Evolutionary conservation across 64 coral and sea anemone species (phyloP).

Genomic region (Montipora foliosa): DNA sequence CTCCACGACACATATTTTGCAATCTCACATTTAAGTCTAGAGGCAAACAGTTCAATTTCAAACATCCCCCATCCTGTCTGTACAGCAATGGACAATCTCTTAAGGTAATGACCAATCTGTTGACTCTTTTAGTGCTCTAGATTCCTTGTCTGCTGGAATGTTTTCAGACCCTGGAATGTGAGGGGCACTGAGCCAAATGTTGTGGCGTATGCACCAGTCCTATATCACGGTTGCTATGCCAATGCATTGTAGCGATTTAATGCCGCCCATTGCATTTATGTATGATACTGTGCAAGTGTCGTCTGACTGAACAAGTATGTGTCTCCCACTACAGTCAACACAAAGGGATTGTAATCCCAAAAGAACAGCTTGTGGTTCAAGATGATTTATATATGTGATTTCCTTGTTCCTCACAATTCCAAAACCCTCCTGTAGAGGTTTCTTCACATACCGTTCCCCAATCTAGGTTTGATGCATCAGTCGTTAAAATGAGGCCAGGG

Average conservation of each 20-base stretch:
- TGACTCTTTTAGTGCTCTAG: not conserved
- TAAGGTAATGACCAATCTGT: slow-evolving; percentile 47
- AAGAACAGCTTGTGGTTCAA: slow-evolving; percentile 45
- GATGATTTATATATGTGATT: slow-evolving; percentile 11
- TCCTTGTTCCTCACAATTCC: slow-evolving; percentile 21
- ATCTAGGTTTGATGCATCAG: slow-evolving; percentile 32
- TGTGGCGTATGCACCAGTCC: slow-evolving; percentile 18
- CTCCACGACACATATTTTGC: slow-evolving; percentile 55
- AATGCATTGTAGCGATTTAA: slow-evolving; percentile 38
- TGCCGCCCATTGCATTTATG: slow-evolving; percentile 21
- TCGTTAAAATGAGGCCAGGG: slow-evolving; percentile 30
- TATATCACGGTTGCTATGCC: slow-evolving; percentile 8
- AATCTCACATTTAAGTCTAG: no score
- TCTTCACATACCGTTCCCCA: slow-evolving; percentile 24
- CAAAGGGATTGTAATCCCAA: slow-evolving; percentile 34
- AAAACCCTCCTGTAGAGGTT: not conserved
- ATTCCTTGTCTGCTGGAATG: slow-evolving; percentile 25
- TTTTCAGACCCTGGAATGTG: slow-evolving; percentile 37
- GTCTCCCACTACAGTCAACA: not conserved
- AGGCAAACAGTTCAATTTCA: slow-evolving; percentile 67
- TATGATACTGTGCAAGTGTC: not conserved
- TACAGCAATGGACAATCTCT: slow-evolving; percentile 18
- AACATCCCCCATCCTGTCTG: not conserved
- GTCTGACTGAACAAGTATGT: slow-evolving; percentile 14
- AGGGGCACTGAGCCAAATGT: slow-evolving; percentile 44